A percentile compares a stretch with the other conserved stretches of the same genome.
phyloP scores from a whole-genome alignment of 2,113 vertebrate species.

The Archilochus colubris region DNA sequence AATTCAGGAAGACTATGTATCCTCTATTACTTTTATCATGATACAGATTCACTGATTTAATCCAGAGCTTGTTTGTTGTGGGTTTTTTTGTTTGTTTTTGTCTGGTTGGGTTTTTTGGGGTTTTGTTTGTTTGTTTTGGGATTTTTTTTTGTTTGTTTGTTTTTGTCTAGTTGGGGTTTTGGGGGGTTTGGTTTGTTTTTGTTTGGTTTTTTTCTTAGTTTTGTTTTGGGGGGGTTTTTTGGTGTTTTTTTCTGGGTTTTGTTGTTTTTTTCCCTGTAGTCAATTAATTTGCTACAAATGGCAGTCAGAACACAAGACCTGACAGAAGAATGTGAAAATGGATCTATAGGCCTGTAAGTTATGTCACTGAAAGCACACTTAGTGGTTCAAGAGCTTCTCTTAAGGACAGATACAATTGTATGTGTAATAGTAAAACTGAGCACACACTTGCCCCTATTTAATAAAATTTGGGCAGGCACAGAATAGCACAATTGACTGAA shows the following conservation, averaged over 20 bases:
- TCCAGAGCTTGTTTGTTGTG: background rate
- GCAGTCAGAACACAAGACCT: background rate
- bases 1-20: background rate
- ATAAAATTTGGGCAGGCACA: conserved; percentile 38
- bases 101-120: no score
- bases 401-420: conserved; percentile 15
- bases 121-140: background rate
- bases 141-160: background rate
- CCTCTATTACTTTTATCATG: background rate
- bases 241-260: no score
- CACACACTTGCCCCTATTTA: conserved; percentile 43
- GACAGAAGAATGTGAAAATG: background rate
- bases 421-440: conserved; percentile 5
- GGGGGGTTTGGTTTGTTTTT: background rate
- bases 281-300: background rate
- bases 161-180: no score
- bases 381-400: conserved; percentile 24
- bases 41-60: background rate
- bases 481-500: conserved; percentile 29
- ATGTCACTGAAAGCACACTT: conserved; percentile 12
- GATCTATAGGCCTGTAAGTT: conserved; percentile 9
- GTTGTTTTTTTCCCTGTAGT: background rate
- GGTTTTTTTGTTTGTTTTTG: background rate
- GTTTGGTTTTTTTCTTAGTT: no score
- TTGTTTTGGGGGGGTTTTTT: no score